Evolutionary conservation across 2,888 invertebrate species (phyloP).

Genomic region (Lasioglossum morio): DNA sequence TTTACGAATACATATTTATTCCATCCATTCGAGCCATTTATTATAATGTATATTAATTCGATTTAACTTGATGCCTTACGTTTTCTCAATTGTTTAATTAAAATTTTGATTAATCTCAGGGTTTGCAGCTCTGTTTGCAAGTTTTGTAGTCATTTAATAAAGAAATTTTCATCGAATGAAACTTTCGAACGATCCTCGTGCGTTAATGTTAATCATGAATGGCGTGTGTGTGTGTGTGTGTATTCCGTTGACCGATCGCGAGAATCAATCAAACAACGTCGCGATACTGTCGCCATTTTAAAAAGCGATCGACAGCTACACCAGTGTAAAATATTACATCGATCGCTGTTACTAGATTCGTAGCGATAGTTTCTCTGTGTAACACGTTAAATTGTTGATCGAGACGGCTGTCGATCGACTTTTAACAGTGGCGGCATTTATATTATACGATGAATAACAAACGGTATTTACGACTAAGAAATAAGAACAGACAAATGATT

Average conservation of each 20-base stretch:
- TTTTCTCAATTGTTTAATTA: neutral
- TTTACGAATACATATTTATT: neutral
- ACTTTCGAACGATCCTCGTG: constrained; percentile 19
- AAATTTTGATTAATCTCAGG: neutral
- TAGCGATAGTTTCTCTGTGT: constrained; percentile 23
- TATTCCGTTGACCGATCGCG: neutral
- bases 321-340: neutral
- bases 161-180: neutral
- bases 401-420: constrained; percentile 12
- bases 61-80: neutral
- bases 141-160: neutral
- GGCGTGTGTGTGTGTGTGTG: neutral
- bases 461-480: neutral
- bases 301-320: constrained; percentile 18
- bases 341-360: constrained; percentile 21
- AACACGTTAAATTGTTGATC: constrained; percentile 22
- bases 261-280: neutral
- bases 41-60: no score
- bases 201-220: constrained; percentile 35
- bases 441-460: no score
- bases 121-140: no score
- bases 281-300: neutral
- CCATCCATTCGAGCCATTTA: no score
- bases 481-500: neutral
- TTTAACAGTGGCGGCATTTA: neutral